Percentiles rank a stretch among this genome's conserved stretches.
phyloP scores from a whole-genome alignment of 2,113 vertebrate species.

The Eleginops maclovinus region DNA sequence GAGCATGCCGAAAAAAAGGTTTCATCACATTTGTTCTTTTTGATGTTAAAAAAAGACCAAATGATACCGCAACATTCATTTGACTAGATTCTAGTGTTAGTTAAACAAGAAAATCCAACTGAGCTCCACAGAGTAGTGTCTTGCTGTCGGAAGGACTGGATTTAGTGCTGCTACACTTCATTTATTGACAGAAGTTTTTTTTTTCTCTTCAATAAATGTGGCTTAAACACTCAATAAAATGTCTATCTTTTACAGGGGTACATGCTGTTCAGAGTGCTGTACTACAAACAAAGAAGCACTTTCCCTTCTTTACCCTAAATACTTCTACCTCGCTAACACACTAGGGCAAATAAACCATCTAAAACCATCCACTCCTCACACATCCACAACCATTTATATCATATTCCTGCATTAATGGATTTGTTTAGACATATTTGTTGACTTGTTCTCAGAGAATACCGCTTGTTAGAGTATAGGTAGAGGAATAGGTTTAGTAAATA shows the following conservation, averaged over 20 bases:
- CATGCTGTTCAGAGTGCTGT: background rate
- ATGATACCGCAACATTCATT: conserved; percentile 44
- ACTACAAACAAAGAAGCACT: background rate
- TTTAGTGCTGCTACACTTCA: conserved; percentile 27
- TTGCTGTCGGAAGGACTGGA: conserved; percentile 36
- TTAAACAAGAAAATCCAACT: conserved; percentile 53
- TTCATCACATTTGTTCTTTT: conserved; percentile 59
- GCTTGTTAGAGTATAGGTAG: background rate
- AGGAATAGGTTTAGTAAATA: background rate
- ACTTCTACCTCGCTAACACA: conserved; percentile 8
- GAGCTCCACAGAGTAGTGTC: conserved; percentile 50
- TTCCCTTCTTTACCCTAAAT: background rate
- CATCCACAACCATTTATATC: conserved; percentile 13
- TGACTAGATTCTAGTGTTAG: conserved; percentile 49
- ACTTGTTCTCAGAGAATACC: background rate
- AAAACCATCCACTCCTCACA: background rate
- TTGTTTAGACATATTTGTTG: conserved; percentile 12
- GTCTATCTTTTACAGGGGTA: conserved; percentile 2
- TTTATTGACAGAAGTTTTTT: conserved; percentile 23
- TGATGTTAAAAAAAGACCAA: conserved; percentile 67
- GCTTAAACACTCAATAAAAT: conserved; percentile 28
- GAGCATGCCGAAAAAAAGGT: conserved; percentile 47
- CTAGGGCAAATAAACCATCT: background rate
- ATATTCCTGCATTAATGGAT: conserved; percentile 14
- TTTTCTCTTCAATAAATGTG: conserved; percentile 24